phyloP scores from a whole-genome alignment of 2,113 vertebrate genomes.

The Fulica atra region DNA sequence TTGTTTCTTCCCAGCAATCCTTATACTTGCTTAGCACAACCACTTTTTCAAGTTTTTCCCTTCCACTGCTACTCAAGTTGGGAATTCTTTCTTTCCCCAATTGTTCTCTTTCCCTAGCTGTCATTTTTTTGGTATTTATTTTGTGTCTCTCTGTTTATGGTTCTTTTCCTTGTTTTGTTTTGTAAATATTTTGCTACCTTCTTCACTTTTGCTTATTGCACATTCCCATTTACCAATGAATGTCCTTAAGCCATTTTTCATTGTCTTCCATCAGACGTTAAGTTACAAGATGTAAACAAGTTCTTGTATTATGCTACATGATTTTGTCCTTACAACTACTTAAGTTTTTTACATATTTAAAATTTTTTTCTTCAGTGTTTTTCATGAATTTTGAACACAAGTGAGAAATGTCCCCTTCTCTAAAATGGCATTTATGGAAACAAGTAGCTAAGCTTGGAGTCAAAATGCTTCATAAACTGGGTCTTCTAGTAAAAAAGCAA shows the following conservation, averaged over 20 bases:
- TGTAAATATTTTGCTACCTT: background rate
- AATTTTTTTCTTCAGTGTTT: background rate
- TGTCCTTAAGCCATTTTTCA: background rate
- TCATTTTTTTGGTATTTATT: background rate
- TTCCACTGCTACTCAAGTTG: background rate
- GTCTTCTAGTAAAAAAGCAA: background rate
- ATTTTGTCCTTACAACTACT: background rate
- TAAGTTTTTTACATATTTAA: background rate
- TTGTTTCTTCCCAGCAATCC: background rate
- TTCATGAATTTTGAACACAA: background rate
- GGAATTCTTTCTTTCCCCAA: background rate
- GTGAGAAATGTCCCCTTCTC: background rate
- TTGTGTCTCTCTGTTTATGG: background rate
- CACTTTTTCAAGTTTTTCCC: background rate
- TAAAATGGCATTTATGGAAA: background rate
- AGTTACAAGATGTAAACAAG: background rate
- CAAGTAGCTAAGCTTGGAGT: background rate
- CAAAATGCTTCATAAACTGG: background rate
- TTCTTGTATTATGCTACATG: background rate
- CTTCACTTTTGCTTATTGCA: background rate
- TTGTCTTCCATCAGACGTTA: background rate
- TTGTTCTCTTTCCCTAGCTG: background rate
- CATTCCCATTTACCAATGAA: background rate
- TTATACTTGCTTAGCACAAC: background rate
- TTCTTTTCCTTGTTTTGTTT: too few relatives aligned